These are phyloP conservation scores for Nothobranchius furzeri DNA, from an alignment of 2,113 vertebrate genomes.

Conservation along the genomic window DNA sequence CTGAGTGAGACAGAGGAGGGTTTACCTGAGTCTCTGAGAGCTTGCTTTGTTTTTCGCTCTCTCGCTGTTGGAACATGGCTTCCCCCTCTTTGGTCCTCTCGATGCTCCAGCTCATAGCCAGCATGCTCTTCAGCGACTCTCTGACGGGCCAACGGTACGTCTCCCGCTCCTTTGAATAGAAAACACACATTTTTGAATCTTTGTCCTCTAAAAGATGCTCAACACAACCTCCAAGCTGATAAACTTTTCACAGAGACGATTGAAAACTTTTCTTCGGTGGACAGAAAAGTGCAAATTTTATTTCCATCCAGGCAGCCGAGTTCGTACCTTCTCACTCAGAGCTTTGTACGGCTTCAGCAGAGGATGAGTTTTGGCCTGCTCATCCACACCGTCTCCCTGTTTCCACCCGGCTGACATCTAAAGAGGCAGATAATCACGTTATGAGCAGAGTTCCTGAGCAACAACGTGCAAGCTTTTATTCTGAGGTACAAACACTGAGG, in stretches of 20 bases:
- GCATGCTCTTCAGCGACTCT: constrained; percentile 95
- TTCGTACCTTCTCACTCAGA: constrained; percentile 90
- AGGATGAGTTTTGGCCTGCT: constrained; percentile 90
- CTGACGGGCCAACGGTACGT: constrained; percentile 95
- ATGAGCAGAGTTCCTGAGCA: background rate
- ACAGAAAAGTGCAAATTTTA: too few species aligned
- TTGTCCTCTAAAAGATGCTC: too few species aligned
- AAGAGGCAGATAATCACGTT: constrained; percentile 12
- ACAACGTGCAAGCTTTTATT: background rate
- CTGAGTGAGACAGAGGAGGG: too few species aligned
- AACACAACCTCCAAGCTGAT: too few species aligned
- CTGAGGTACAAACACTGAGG: background rate
- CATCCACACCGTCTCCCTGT: constrained; percentile 86
- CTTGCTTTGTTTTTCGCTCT: constrained; percentile 89
- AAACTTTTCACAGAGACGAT: too few species aligned
- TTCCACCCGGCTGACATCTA: constrained; percentile 93
- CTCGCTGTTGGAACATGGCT: constrained; percentile 84
- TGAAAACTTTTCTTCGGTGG: too few species aligned
- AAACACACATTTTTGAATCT: too few species aligned
- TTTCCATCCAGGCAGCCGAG: background rate
- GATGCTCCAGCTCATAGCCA: constrained; percentile 91
- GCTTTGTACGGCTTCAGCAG: constrained; percentile 92
- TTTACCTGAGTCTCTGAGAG: constrained; percentile 85
- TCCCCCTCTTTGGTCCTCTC: constrained; percentile 94
- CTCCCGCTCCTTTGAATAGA: constrained; percentile 84